These are phyloP conservation scores for Orestias chungarensis DNA, from an alignment of 2,797 vertebrate species.

Conservation along the genomic window DNA sequence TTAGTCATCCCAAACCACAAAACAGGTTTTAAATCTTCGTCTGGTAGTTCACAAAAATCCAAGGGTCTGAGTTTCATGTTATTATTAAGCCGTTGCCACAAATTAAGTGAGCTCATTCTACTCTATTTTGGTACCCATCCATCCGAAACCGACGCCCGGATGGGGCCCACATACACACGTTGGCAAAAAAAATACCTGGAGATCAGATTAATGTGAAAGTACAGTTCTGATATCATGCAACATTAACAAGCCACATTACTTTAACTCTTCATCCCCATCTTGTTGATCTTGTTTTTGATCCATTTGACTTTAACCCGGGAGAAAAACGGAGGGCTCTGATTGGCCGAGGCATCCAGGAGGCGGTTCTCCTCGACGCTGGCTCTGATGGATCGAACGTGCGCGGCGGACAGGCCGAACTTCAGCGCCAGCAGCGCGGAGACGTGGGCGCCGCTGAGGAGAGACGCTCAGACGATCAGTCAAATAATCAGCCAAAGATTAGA, in stretches of 20 bases:
- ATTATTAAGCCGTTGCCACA: no score
- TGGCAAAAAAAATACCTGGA: neutral
- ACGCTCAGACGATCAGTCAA: neutral
- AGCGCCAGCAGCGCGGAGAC: conserved; percentile 83
- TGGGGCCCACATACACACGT: no score
- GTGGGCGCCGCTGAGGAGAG: conserved; percentile 80
- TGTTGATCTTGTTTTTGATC: conserved; percentile 39
- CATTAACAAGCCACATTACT: neutral
- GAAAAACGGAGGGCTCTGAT: conserved; percentile 63
- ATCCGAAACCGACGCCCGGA: no score
- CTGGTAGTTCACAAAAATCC: no score
- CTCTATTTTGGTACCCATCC: no score
- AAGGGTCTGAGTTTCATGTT: no score
- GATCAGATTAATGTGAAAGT: neutral
- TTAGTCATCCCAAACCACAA: no score
- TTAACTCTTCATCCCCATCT: conserved; percentile 24
- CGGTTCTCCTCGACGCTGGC: conserved; percentile 73
- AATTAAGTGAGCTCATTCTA: no score
- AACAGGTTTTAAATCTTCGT: no score
- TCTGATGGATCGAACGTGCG: conserved; percentile 77
- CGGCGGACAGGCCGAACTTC: conserved; percentile 79
- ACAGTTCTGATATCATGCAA: neutral
- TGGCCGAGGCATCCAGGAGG: accelerated
- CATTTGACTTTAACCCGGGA: conserved; percentile 67
- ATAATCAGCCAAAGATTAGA: neutral